phyloP scores from a whole-genome alignment of 1,140 invertebrate genomes.

The Hyles euphorbiae region DNA sequence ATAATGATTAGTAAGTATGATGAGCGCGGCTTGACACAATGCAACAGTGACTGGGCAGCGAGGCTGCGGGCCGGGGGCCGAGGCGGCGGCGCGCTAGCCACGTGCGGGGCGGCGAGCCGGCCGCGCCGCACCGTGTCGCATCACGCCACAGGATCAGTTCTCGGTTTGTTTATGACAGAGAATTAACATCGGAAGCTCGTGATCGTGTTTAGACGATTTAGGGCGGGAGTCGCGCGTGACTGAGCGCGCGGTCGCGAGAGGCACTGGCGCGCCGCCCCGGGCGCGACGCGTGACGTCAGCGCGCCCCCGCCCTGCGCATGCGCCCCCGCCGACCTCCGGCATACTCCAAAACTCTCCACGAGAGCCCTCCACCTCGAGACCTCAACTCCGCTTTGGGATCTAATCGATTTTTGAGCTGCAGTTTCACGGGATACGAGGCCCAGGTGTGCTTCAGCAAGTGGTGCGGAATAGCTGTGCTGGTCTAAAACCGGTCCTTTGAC shows the following conservation, averaged over 20 bases:
- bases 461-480: background rate
- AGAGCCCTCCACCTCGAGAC: conserved; percentile 67
- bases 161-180: conserved; percentile 39
- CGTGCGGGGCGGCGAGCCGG: conserved; percentile 19
- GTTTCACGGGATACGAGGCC: conserved; percentile 30
- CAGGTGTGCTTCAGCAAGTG: conserved; percentile 17
- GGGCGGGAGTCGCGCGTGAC: conserved; percentile 60
- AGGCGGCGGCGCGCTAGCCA: conserved; percentile 6
- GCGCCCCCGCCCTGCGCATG: conserved; percentile 55
- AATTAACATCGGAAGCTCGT: conserved; percentile 63
- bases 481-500: background rate
- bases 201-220: conserved; percentile 42
- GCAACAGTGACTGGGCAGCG: conserved; percentile 8
- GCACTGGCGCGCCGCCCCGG: conserved; percentile 58
- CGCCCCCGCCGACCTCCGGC: conserved; percentile 33
- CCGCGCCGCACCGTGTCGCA: background rate
- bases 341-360: conserved; percentile 58
- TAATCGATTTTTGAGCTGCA: conserved; percentile 71
- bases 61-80: background rate
- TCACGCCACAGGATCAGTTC: conserved; percentile 9
- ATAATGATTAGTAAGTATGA: conserved; percentile 17
- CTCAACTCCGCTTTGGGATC: conserved; percentile 66
- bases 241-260: conserved; percentile 56
- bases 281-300: conserved; percentile 63
- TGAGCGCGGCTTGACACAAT: conserved; percentile 15